Evolutionary conservation across 2,113 vertebrate species (phyloP), one percentile per base, ranked within the genome.

Genomic region (Pteruthius melanotis): DNA sequence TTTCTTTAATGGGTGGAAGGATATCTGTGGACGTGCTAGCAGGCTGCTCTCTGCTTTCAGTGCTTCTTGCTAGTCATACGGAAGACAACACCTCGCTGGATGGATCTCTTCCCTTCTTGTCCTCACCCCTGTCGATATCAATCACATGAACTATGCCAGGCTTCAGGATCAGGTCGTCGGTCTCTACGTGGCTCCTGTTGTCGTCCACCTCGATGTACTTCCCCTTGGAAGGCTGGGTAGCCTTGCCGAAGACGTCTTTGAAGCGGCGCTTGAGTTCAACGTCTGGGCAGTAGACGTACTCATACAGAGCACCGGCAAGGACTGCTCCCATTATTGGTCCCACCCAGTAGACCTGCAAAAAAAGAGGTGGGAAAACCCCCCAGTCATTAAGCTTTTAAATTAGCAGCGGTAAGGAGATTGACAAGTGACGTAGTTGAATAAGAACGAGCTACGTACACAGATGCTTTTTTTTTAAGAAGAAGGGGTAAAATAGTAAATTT

Each of bases 221-320:
- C 33, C 98, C 98, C 84, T 98, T 98, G 2, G 98, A 97, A 5
- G 96, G 97, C 74, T 98, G 98, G 3, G 94, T 72, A 10, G 98
- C 97, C 89, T 98, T 99, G 44, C 97, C 97, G 59, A 99, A 98
- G 75, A 98, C 98, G 15, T 98, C 98, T 44, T 98, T 98, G 56
- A 99, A 97, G 28, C 95, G 98, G 33, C 97, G 98, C 93, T 99
- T 99, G 85, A 99, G 85, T 40, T 99, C 98, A 16, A 97, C 93
- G 5, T 99, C 99, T 5, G 99, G 99, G 87, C 99, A 99, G 96
- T 98, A 99, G 89, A 99, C 98, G 5, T 99, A 99, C 70, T 99
- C 98, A 7, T 99, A 99, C 35, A 99, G 98, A 42, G 98, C 98
- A 14, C 98, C 99, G 1, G 99, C 99, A 21, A 99, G 96, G 78